A percentile compares a stretch with the other conserved stretches of the same genome.
These are phyloP conservation scores for Martes martes DNA, from an alignment of 2,113 vertebrate genomes.

Conservation along the genomic window DNA sequence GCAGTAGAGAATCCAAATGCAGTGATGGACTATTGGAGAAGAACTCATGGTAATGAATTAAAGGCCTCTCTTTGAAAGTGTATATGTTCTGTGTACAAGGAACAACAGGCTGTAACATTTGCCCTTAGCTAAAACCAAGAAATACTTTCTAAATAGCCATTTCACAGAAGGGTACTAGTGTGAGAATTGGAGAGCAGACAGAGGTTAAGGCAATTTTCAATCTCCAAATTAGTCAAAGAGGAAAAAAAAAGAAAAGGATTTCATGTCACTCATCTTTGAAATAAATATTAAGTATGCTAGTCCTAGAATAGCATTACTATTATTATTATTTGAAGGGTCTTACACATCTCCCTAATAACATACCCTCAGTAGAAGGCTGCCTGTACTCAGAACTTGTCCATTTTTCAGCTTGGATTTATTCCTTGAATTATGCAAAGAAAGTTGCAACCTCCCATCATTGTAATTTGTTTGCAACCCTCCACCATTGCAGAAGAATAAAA, in stretches of 20 bases:
- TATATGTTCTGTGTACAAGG: not conserved
- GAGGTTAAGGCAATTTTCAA: not conserved
- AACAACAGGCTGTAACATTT: not conserved
- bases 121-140: not conserved
- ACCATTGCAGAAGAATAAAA: not conserved
- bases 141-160: not conserved
- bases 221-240: not conserved
- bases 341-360: not conserved
- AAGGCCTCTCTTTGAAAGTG: not conserved
- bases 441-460: not conserved
- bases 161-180: not conserved
- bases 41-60: not conserved
- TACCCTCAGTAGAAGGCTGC: not conserved
- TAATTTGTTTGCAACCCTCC: not conserved
- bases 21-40: not conserved
- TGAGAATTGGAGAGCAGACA: not conserved
- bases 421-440: not conserved
- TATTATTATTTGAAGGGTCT: not conserved
- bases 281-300: not conserved
- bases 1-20: not conserved
- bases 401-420: not conserved
- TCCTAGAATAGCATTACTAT: not conserved
- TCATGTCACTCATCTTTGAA: not conserved
- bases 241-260: not conserved
- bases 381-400: not conserved